These are phyloP conservation scores for Thera obeliscata DNA, from an alignment of 2,888 invertebrate genomes.

Conservation along the genomic window DNA sequence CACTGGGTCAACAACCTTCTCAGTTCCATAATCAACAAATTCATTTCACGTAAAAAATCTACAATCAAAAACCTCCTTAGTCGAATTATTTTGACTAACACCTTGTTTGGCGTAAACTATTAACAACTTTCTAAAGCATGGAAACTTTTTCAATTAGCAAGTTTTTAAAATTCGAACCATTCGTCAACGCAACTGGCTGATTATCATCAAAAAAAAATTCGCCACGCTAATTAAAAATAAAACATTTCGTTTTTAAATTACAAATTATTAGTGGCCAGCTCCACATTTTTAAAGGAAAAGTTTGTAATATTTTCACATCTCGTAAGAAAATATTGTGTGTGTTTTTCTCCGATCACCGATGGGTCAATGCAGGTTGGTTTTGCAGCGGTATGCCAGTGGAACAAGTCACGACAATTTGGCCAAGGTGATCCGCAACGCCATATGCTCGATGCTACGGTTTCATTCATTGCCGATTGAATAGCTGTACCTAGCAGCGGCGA, in stretches of 20 bases:
- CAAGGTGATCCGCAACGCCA: constrained; percentile 58
- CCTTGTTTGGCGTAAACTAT: no score
- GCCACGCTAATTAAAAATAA: constrained; percentile 4
- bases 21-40: constrained; percentile 15
- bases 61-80: no score
- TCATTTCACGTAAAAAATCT: constrained; percentile 1
- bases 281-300: not conserved
- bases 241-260: not conserved
- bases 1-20: constrained; percentile 35
- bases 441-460: constrained; percentile 44
- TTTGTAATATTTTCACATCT: not conserved
- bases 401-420: constrained; percentile 53
- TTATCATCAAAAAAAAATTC: not conserved
- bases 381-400: constrained; percentile 26
- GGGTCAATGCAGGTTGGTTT: constrained; percentile 33
- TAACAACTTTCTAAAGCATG: not conserved
- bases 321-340: constrained; percentile 3
- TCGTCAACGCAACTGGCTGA: not conserved
- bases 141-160: not conserved
- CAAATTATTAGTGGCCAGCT: constrained; percentile 5
- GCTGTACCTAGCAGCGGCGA: constrained; percentile 31
- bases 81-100: no score
- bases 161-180: constrained; percentile 1
- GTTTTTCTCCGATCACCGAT: constrained; percentile 19
- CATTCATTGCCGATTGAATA: constrained; percentile 43